Percentiles rank a stretch among this genome's conserved stretches.
Conservation (phyloP, 1,140 invertebrate genomes). For the Frieseomelitta varia region DNA sequence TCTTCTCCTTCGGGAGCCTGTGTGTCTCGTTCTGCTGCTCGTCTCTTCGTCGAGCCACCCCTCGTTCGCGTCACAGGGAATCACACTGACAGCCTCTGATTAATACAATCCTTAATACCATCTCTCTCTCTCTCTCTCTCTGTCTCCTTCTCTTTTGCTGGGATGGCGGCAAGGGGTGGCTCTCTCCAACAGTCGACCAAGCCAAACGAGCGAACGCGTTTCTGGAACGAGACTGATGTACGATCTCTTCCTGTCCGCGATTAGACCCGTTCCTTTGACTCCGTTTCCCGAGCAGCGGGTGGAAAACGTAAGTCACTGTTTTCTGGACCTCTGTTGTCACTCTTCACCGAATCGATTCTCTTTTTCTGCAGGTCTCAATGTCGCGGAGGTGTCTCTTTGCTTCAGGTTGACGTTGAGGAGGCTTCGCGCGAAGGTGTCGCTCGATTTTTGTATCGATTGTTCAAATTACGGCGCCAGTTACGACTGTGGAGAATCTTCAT, state of each 20-base stretch:
- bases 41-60: slow-evolving; percentile 48
- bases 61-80: slow-evolving; percentile 64
- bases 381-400: not conserved
- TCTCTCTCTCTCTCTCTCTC: slow-evolving; percentile 33
- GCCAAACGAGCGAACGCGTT: slow-evolving; percentile 34
- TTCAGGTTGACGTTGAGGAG: not conserved
- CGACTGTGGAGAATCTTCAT: too few relatives aligned
- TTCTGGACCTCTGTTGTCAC: not conserved
- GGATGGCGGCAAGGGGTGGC: slow-evolving; percentile 50
- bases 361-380: not conserved
- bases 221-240: slow-evolving; percentile 35
- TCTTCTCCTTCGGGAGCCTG: slow-evolving; percentile 60
- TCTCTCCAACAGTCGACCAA: not conserved
- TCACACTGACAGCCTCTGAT: slow-evolving; percentile 80
- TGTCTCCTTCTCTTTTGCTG: too few relatives aligned
- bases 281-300: not conserved
- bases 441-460: too few relatives aligned
- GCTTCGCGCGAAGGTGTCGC: too few relatives aligned
- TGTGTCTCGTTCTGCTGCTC: slow-evolving; percentile 62
- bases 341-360: not conserved
- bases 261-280: not conserved
- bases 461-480: too few relatives aligned
- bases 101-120: slow-evolving; percentile 81
- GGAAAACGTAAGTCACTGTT: slow-evolving; percentile 26
- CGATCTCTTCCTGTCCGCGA: slow-evolving; percentile 30